These are phyloP conservation scores for Piaya cayana DNA, from an alignment of 2,113 vertebrate genomes.

Conservation along the genomic window DNA sequence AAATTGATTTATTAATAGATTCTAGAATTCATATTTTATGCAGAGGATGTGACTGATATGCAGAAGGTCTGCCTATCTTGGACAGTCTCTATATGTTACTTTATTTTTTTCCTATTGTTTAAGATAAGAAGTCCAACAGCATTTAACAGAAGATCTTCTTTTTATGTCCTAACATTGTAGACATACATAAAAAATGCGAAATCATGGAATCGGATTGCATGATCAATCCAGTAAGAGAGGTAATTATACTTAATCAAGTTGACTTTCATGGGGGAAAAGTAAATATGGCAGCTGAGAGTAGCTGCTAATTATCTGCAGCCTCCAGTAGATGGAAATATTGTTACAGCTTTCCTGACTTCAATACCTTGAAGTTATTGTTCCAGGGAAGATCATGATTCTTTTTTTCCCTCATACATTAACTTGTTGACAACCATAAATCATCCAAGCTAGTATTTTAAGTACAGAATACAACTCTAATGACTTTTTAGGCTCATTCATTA, in stretches of 20 bases:
- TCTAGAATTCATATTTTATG: background rate
- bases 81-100: background rate
- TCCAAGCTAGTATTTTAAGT: background rate
- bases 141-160: background rate
- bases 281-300: background rate
- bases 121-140: background rate
- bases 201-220: background rate
- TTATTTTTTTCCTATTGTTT: background rate
- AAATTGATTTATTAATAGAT: background rate
- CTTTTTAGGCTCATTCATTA: background rate
- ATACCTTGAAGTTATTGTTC: background rate
- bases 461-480: background rate
- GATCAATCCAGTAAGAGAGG: background rate
- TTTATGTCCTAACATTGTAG: background rate
- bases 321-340: constrained; percentile 63
- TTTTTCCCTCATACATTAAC: background rate
- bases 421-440: background rate
- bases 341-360: background rate
- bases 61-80: background rate
- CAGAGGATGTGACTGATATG: background rate
- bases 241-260: background rate
- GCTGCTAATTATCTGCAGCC: background rate
- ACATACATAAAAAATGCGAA: background rate
- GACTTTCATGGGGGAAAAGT: background rate
- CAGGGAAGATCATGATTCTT: background rate